Conservation (phyloP, 1,140 invertebrate species). For the Temnothorax longispinosus region DNA sequence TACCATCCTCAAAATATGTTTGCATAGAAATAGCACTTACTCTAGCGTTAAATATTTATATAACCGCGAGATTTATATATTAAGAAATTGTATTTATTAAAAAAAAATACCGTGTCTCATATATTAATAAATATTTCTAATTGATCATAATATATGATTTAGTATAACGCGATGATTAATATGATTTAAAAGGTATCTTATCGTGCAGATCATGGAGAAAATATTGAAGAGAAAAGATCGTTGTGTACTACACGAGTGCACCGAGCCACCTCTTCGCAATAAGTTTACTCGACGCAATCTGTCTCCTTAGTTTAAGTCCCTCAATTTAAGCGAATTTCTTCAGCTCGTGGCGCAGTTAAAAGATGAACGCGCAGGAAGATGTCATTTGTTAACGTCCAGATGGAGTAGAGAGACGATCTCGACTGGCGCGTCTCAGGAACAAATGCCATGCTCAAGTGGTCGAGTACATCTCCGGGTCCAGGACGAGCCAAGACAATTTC, state of each 20-base stretch:
- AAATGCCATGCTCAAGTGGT: conserved; percentile 65
- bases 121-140: not conserved
- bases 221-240: conserved; percentile 1
- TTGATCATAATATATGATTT: not conserved
- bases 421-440: conserved; percentile 57
- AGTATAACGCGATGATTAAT: not conserved
- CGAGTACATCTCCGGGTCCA: conserved; percentile 53
- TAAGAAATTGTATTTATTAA: not conserved
- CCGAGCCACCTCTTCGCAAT: conserved; percentile 3
- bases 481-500: conserved; percentile 72
- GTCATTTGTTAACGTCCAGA: conserved; percentile 74
- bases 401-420: conserved; percentile 41
- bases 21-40: not conserved
- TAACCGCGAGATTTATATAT: not conserved
- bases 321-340: conserved; percentile 69
- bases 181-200: not conserved
- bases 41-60: conserved; percentile 10
- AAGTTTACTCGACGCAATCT: conserved; percentile 22
- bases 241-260: not conserved
- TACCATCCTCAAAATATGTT: not conserved
- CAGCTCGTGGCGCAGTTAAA: conserved; percentile 59
- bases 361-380: conserved; percentile 53
- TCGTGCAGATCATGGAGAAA: not conserved
- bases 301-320: conserved; percentile 37
- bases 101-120: not conserved